These are phyloP conservation scores for Papilio demoleus DNA, from an alignment of 2,888 invertebrate species.

Conservation along the genomic window DNA sequence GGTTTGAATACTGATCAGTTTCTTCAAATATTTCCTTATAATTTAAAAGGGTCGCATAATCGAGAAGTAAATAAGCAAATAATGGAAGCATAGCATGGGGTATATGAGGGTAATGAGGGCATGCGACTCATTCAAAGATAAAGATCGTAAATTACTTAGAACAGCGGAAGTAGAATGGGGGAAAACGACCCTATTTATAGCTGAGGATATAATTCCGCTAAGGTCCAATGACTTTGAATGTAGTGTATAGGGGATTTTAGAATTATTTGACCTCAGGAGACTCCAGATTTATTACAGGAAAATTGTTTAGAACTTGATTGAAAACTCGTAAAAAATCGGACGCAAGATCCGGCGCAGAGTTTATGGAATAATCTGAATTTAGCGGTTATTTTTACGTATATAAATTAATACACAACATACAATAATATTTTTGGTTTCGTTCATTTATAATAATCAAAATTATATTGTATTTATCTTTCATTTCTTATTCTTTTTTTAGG, in stretches of 20 bases:
- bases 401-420: too few species aligned
- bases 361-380: too few species aligned
- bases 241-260: not conserved
- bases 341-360: too few species aligned
- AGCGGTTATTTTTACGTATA: too few species aligned
- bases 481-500: too few species aligned
- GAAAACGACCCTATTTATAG: conserved; percentile 14
- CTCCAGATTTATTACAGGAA: not conserved
- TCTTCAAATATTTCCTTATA: not conserved
- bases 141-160: conserved; percentile 18
- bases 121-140: conserved; percentile 15
- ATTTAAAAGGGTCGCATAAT: not conserved
- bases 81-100: not conserved
- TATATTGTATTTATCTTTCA: too few species aligned
- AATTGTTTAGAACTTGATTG: not conserved
- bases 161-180: conserved; percentile 15
- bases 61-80: not conserved
- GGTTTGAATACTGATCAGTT: not conserved
- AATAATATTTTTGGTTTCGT: too few species aligned
- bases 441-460: too few species aligned
- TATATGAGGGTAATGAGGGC: not conserved
- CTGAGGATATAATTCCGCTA: conserved; percentile 18
- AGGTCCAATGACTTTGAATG: conserved; percentile 16
- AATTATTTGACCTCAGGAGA: conserved; percentile 1
- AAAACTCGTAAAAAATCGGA: not conserved